These are phyloP conservation scores for Dugesia japonica DNA, from an alignment of 2,888 invertebrate species.

Conservation along the genomic window DNA sequence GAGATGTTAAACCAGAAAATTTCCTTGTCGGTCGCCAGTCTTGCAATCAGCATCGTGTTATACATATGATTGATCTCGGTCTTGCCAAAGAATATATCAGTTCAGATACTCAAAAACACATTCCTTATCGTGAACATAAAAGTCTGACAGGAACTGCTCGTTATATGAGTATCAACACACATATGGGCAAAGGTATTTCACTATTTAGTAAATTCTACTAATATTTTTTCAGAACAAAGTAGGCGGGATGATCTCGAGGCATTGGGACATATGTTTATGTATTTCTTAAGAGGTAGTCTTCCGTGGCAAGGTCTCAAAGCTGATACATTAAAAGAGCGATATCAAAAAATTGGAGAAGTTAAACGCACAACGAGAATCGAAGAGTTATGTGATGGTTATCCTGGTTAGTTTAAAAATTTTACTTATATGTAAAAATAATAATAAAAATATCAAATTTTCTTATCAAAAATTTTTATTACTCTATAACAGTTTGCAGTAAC, in stretches of 20 bases:
- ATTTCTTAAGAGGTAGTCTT: constrained; percentile 93
- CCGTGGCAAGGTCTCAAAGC: constrained; percentile 99
- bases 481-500: too few species aligned
- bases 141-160: constrained; percentile 96
- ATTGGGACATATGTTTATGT: constrained; percentile 99
- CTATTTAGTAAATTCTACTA: neutral
- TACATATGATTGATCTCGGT: constrained; percentile 99
- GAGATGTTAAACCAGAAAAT: constrained; percentile 98
- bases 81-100: constrained; percentile 99
- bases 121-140: constrained; percentile 99
- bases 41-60: constrained; percentile 89
- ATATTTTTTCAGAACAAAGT: constrained; percentile 67
- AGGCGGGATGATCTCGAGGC: constrained; percentile 97
- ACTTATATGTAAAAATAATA: too few species aligned
- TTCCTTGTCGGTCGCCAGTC: constrained; percentile 93
- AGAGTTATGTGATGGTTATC: constrained; percentile 59
- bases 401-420: constrained; percentile 50
- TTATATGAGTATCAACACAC: constrained; percentile 99
- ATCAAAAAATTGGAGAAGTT: constrained; percentile 99
- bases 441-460: too few species aligned
- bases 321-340: constrained; percentile 91
- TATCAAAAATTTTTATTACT: too few species aligned
- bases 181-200: constrained; percentile 73
- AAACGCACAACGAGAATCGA: constrained; percentile 96
- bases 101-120: constrained; percentile 78